Evolutionary conservation across 30 jellyfish, hydroid and myxozoan genomes (phyloP), one percentile per base, ranked within the genome.

Genomic region (Aurelia sp.): DNA sequence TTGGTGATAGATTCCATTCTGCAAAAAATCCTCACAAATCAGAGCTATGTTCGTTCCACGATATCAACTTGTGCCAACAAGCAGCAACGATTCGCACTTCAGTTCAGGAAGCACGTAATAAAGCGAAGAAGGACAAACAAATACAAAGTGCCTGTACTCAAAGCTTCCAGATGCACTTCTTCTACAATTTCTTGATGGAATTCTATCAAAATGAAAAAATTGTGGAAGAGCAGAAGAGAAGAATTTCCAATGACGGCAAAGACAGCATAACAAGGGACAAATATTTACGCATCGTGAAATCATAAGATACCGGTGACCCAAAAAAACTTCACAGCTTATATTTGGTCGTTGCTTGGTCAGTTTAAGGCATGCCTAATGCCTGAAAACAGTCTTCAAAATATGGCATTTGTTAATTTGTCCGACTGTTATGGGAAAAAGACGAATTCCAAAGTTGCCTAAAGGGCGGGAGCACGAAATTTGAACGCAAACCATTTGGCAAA

Each of bases 1-100:
- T 41, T 13, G 82, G 82, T 50, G 82, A 72, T 31, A 72, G 82
- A 72, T 72, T 72, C 67, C 82, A 72, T 50, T 15, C 64, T 13
- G 17, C 64, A 16, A 72, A 40, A 16, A 19, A 72, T 24, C 82
- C 82, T 50, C 82, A 72, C 35, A 50, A 38, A 40, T 72, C 82
- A 19, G 67, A 31, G 24, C 86, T 75, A n/a, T 75, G 86, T 58
- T 8, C 30, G 22, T 75, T 21, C 76, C 86, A 75, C 86, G 30
- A 75, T 18, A 48, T 75, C 16, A 33, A 75, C 30, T 24, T 47
- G 55, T 75, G 86, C 22, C 20, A 13, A 75, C 86, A 75, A 33
- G 48, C 86, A 55, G 19, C 57, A 19, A 75, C 86, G 27, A 24
- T 75, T 19, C 18, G 40, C 18, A 47, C 86, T 13, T 13, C 38